Base-by-base conservation (phyloP, 2,888 invertebrate genomes). In the Crematogaster levior region DNA sequence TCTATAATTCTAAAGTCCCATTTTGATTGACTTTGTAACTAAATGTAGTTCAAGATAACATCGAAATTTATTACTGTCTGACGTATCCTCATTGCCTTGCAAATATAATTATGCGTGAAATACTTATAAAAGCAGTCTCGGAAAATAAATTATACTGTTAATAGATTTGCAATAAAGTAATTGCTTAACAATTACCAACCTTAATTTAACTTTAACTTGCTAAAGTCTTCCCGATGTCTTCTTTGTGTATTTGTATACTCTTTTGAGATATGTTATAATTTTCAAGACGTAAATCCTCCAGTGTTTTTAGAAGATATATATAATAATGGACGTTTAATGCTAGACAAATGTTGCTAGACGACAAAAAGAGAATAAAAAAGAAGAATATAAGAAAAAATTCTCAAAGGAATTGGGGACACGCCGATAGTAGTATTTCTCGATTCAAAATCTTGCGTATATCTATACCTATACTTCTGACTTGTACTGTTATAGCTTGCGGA, bases 21-120 rank as follows among this genome's bases (percentile, higher is more conserved):
- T 73, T 46, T 79, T 86, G 84, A 81, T 88, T 89, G 85, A 86
- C 90, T 88, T 90, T 89, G 88, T 89, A 86, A 87, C 72, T 86
- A 87, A 84, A 86, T 72, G 79, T 89, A 84, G 81, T 80, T 86
- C 82, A 85, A 43, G 79, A 77, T 51, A 9, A 34, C 53, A 60
- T 81, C 60, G 60, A 63, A 60, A 72, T 74, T 70, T 70, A 61
- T 82, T 84, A 75, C 60, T 63, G 79, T 58, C 51, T 18, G 43
- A 43, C n/a, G 12, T 79, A 24, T 56, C 4, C 43, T 46, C 9
- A 30, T 43, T n/a, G 9, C 9, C n/a, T 61, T 51, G 7, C 7
- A 46, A 37, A 24, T 48, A 37, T 56, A 43, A 65, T 65, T 18
- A 34, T 15, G 30, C 1, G 12, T 30, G 3, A 21, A 73, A 72